Evolutionary conservation across 2,113 vertebrate genomes (phyloP).

Genomic region (Thymallus thymallus): DNA sequence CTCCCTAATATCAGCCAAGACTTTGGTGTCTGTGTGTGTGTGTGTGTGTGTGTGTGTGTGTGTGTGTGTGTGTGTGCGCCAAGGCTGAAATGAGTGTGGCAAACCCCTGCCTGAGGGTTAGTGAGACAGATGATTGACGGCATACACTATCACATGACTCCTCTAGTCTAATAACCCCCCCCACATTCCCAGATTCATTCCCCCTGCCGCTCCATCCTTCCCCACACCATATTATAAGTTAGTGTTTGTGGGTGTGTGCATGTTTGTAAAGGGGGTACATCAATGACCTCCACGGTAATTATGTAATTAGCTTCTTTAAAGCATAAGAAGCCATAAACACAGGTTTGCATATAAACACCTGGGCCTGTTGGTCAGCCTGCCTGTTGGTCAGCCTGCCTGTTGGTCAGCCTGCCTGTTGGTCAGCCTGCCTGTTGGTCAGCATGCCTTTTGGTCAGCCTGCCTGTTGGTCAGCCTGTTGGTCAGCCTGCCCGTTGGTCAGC

Average conservation of each 20-base stretch:
- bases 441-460: no score
- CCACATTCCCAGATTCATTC: constrained; percentile 22
- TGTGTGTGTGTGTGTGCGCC: constrained; percentile 38
- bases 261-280: constrained; percentile 8
- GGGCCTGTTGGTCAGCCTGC: constrained; percentile 23
- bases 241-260: not conserved
- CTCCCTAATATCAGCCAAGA: constrained; percentile 47
- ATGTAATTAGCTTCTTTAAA: constrained; percentile 52
- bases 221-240: constrained; percentile 22
- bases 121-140: constrained; percentile 63
- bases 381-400: constrained; percentile 25
- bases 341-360: constrained; percentile 73
- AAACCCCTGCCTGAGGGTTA: constrained; percentile 63
- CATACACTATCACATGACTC: constrained; percentile 54
- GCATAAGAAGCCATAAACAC: constrained; percentile 53
- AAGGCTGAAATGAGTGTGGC: constrained; percentile 57
- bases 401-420: constrained; percentile 28
- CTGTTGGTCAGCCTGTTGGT: constrained; percentile 28
- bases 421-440: constrained; percentile 38
- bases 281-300: constrained; percentile 55
- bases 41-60: constrained; percentile 20
- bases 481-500: constrained; percentile 55
- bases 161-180: constrained; percentile 47
- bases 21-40: constrained; percentile 13
- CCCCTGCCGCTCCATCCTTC: constrained; percentile 12